phyloP scores from a whole-genome alignment of 1,140 invertebrate species.

The Leptonema lineaticorne region DNA sequence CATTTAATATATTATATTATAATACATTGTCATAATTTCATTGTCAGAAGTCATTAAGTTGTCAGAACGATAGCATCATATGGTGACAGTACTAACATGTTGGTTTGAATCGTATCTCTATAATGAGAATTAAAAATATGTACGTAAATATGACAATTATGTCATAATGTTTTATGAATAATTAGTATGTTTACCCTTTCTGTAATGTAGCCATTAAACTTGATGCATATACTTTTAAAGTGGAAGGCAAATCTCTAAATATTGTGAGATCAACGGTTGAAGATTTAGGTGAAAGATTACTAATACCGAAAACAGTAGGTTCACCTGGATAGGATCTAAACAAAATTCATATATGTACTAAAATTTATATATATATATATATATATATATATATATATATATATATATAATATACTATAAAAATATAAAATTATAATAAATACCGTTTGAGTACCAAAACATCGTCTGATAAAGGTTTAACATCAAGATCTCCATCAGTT shows the following conservation, averaged over 20 bases:
- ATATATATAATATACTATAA: neutral
- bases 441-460: constrained; percentile 44
- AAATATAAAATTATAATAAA: no score
- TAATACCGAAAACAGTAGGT: constrained; percentile 42
- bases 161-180: neutral
- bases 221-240: constrained; percentile 42
- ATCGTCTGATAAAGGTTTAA: constrained; percentile 44
- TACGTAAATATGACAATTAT: neutral
- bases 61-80: constrained; percentile 44
- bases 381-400: neutral
- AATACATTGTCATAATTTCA: no score
- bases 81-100: constrained; percentile 41
- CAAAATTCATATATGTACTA: constrained; percentile 13
- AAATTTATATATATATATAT: neutral
- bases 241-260: constrained; percentile 41
- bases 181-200: constrained; percentile 27
- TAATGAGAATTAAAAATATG: constrained; percentile 24
- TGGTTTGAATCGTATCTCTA: constrained; percentile 41
- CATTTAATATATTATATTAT: neutral
- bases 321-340: constrained; percentile 35
- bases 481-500: constrained; percentile 44
- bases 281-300: constrained; percentile 44
- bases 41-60: no score
- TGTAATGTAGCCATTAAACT: constrained; percentile 27
- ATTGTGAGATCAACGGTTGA: constrained; percentile 36